Evolutionary conservation across 1,140 invertebrate species (phyloP).

Genomic region (Pseudachorutes palmiensis): DNA sequence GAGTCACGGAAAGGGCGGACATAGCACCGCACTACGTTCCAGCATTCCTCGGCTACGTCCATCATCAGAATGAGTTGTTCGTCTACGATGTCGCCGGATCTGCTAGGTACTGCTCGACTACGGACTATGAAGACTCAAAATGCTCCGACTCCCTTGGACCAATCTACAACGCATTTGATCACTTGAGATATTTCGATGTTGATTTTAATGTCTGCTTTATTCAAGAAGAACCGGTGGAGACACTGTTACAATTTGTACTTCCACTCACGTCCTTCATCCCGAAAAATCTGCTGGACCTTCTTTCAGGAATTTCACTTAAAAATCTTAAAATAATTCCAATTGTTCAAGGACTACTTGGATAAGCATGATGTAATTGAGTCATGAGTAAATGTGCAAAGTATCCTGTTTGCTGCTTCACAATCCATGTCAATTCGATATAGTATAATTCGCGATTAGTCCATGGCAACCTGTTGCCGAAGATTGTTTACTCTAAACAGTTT

Average conservation of each 20-base stretch:
- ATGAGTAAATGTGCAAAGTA: too few relatives aligned
- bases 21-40: background rate
- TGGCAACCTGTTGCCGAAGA: too few relatives aligned
- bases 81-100: background rate
- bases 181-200: background rate
- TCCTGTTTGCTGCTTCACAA: too few relatives aligned
- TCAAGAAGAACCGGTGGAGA: background rate
- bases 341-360: background rate
- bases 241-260: background rate
- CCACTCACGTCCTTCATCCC: background rate
- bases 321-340: background rate
- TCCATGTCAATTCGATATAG: too few relatives aligned
- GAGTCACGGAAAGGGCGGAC: background rate
- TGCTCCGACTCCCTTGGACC: background rate
- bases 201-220: background rate
- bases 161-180: background rate
- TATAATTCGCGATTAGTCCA: too few relatives aligned
- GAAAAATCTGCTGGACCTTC: background rate
- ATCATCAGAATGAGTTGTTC: constrained; percentile 1
- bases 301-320: background rate
- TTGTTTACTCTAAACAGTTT: too few relatives aligned
- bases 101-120: background rate
- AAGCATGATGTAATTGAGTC: background rate
- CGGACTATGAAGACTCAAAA: background rate
- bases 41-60: background rate